These are phyloP conservation scores for Leucophora obtusa DNA, from an alignment of 2,888 invertebrate genomes.

Conservation along the genomic window DNA sequence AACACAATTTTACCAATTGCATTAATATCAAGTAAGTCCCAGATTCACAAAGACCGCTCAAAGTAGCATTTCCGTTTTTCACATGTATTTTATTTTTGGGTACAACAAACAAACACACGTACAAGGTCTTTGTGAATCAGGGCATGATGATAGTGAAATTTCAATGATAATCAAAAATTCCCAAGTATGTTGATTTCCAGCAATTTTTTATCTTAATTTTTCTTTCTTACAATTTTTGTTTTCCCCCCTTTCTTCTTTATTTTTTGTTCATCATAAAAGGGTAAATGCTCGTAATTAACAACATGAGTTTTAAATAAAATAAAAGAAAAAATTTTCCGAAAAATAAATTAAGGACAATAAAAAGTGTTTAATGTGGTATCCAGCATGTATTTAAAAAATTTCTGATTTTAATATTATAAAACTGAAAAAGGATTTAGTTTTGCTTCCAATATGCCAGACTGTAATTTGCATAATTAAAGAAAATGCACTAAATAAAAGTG, in stretches of 20 bases:
- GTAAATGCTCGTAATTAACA: conserved; percentile 42
- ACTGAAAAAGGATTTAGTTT: background rate
- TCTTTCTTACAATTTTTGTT: background rate
- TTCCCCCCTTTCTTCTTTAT: background rate
- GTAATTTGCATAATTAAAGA: conserved; percentile 6
- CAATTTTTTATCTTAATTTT: background rate
- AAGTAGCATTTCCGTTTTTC: too few relatives aligned
- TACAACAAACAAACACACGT: too few relatives aligned
- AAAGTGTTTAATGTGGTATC: conserved; percentile 30
- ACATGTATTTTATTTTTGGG: too few relatives aligned
- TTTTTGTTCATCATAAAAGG: conserved; percentile 8
- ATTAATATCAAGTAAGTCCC: too few relatives aligned
- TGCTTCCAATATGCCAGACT: background rate
- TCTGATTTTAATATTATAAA: background rate
- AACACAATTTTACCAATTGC: too few relatives aligned
- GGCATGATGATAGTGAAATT: too few relatives aligned
- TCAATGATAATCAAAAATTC: too few relatives aligned
- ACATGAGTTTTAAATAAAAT: conserved; percentile 38
- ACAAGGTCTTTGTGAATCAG: too few relatives aligned
- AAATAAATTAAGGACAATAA: conserved; percentile 9
- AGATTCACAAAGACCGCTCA: too few relatives aligned
- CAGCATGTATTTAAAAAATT: background rate
- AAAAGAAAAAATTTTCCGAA: background rate
- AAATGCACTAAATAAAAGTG: background rate
- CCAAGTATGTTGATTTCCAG: too few relatives aligned